Percentiles rank a stretch among this genome's conserved stretches.
Evolutionary conservation across 2,888 invertebrate genomes (phyloP).

Genomic region (Hirtodrosophila histrioides): DNA sequence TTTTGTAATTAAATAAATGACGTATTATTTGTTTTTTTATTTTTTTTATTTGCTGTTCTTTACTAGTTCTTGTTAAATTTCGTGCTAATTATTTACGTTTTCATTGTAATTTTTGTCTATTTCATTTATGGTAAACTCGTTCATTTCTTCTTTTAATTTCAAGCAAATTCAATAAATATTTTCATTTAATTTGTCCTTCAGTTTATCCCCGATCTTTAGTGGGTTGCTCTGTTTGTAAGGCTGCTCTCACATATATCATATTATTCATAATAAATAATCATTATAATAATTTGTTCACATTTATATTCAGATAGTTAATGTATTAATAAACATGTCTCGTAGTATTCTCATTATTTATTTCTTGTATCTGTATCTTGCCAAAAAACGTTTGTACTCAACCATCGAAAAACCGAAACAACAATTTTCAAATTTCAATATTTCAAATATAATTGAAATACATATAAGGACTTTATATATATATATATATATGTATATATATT

Average conservation of each 20-base stretch:
- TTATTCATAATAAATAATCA: conserved; percentile 18
- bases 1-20: conserved; percentile 8
- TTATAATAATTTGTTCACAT: conserved; percentile 40
- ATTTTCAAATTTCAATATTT: conserved; percentile 25
- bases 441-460: background rate
- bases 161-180: conserved; percentile 22
- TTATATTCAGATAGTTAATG: conserved; percentile 30
- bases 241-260: conserved; percentile 19
- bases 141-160: conserved; percentile 13
- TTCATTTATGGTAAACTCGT: conserved; percentile 34
- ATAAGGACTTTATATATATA: conserved; percentile 9
- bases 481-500: conserved; percentile 10
- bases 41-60: conserved; percentile 41
- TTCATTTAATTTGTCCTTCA: conserved; percentile 12
- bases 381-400: conserved; percentile 52
- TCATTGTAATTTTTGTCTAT: conserved; percentile 5
- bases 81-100: conserved; percentile 49
- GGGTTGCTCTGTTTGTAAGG: conserved; percentile 22
- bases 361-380: conserved; percentile 5
- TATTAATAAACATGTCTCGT: conserved; percentile 34
- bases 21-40: conserved; percentile 11
- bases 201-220: background rate
- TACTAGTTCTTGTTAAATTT: conserved; percentile 51
- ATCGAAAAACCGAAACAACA: conserved; percentile 53
- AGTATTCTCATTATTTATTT: conserved; percentile 24